Evolutionary conservation across 2,888 invertebrate species (phyloP).

Genomic region (Hemithea aestivaria): DNA sequence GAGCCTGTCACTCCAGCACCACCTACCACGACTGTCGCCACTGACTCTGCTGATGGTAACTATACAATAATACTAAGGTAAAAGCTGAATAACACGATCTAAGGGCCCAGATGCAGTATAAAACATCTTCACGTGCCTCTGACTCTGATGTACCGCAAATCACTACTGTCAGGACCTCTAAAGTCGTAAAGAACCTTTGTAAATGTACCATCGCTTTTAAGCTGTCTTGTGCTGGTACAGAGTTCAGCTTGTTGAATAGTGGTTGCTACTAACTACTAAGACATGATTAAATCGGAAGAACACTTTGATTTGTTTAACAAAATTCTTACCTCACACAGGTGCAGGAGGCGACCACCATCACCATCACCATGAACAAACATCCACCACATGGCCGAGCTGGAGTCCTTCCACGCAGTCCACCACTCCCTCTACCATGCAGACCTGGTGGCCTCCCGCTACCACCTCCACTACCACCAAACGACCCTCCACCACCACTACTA

Average conservation of each 20-base stretch:
- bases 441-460: constrained; percentile 56
- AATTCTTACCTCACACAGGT: constrained; percentile 14
- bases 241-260: too few species aligned
- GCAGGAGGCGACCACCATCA: constrained; percentile 46
- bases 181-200: too few species aligned
- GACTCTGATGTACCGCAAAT: too few species aligned
- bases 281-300: too few species aligned
- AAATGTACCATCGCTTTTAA: too few species aligned
- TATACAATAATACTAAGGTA: neutral
- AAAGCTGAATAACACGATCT: too few species aligned
- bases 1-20: constrained; percentile 87
- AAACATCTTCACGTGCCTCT: too few species aligned
- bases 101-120: too few species aligned
- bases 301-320: too few species aligned
- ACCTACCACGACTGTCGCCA: constrained; percentile 82
- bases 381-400: constrained; percentile 72
- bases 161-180: too few species aligned
- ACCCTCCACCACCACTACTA: constrained; percentile 35
- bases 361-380: constrained; percentile 52
- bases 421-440: constrained; percentile 46
- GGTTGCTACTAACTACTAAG: too few species aligned
- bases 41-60: constrained; percentile 67
- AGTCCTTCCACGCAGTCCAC: constrained; percentile 45
- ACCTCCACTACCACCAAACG: constrained; percentile 28
- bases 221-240: too few species aligned